Evolutionary conservation across 2,888 invertebrate species (phyloP).

Genomic region (Lasioglossum villosulum): DNA sequence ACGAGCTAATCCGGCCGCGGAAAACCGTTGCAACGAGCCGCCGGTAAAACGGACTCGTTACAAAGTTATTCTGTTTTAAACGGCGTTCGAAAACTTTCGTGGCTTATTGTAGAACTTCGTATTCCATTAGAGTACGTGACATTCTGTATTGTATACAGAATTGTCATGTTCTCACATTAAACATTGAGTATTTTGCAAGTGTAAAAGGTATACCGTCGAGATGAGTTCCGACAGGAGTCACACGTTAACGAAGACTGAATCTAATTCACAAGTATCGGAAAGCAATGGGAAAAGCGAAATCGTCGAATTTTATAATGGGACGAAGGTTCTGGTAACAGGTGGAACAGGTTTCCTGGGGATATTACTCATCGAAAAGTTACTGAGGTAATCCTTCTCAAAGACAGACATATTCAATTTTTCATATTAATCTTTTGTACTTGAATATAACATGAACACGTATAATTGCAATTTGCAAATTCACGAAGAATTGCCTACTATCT

Average conservation of each 20-base stretch:
- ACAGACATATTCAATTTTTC: background rate
- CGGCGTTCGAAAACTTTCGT: too few relatives aligned
- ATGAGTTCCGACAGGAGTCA: constrained; percentile 48
- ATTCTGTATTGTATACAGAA: background rate
- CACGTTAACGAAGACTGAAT: constrained; percentile 52
- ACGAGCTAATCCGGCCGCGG: too few relatives aligned
- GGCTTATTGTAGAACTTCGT: background rate
- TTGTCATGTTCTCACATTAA: background rate
- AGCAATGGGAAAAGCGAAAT: constrained; percentile 73
- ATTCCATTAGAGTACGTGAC: too few relatives aligned
- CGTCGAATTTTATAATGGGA: constrained; percentile 75
- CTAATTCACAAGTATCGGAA: constrained; percentile 19
- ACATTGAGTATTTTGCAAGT: background rate
- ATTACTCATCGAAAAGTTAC: constrained; percentile 81
- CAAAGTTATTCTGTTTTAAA: too few relatives aligned
- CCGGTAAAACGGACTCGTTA: too few relatives aligned
- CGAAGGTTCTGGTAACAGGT: constrained; percentile 81
- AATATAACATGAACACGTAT: too few relatives aligned
- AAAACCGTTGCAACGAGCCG: too few relatives aligned
- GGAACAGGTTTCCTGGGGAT: constrained; percentile 82
- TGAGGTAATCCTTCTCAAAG: constrained; percentile 70
- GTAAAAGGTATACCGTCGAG: constrained; percentile 1
- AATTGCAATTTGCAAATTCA: too few relatives aligned
- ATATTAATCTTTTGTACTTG: too few relatives aligned
- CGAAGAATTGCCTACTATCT: too few relatives aligned